phyloP scores from a whole-genome alignment of 2,888 invertebrate species.

The Tipula confusa region DNA sequence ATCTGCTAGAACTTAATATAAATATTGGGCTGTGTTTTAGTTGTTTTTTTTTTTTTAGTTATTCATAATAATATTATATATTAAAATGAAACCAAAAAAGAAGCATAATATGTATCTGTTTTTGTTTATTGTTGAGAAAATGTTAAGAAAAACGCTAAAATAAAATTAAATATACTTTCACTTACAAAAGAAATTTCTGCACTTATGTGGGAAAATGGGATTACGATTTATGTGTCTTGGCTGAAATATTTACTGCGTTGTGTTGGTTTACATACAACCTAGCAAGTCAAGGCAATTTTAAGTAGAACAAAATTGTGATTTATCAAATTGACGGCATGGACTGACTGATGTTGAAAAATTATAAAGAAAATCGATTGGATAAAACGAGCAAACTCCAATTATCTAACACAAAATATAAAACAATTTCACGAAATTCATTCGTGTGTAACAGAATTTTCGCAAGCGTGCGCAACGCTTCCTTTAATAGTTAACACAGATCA shows the following conservation, averaged over 20 bases:
- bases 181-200: background rate
- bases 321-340: background rate
- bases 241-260: too few relatives aligned
- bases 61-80: background rate
- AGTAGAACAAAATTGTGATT: background rate
- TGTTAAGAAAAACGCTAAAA: background rate
- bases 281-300: too few relatives aligned
- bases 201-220: background rate
- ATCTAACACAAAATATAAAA: background rate
- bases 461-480: background rate
- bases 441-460: background rate
- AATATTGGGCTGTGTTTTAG: background rate
- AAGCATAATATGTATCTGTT: background rate
- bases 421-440: background rate
- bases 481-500: background rate
- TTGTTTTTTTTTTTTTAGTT: background rate
- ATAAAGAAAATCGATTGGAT: too few relatives aligned
- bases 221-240: too few relatives aligned
- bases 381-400: background rate
- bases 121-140: background rate
- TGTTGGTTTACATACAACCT: too few relatives aligned
- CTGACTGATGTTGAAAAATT: too few relatives aligned
- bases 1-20: background rate
- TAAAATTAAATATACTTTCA: background rate
- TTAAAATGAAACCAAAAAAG: background rate